A percentile compares a stretch with the other conserved stretches of the same genome.
Evolutionary conservation across 2,797 vertebrate genomes (phyloP).

Genomic region (Hoplostethus mediterraneus): DNA sequence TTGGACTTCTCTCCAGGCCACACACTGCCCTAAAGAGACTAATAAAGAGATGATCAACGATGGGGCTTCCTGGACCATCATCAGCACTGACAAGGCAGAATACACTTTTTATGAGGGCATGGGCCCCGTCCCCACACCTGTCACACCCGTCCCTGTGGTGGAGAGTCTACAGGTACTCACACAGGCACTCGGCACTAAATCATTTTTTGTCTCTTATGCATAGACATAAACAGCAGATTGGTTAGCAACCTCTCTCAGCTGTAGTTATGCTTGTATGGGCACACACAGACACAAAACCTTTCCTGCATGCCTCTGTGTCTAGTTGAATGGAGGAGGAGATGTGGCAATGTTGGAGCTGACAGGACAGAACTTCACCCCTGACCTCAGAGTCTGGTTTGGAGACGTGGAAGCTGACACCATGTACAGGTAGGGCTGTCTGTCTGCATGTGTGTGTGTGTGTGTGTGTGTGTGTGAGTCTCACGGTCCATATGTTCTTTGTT

Average conservation of each 20-base stretch:
- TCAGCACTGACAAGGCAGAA: constrained; percentile 99
- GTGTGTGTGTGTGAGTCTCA: background rate
- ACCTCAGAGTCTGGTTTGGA: constrained; percentile 98
- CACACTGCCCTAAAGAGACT: constrained; percentile 95
- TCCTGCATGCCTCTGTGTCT: constrained; percentile 20
- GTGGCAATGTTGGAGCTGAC: constrained; percentile 99
- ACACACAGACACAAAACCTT: background rate
- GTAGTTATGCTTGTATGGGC: background rate
- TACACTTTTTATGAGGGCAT: constrained; percentile 99
- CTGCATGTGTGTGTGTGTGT: background rate
- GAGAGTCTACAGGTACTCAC: constrained; percentile 94
- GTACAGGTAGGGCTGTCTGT: constrained; percentile 90
- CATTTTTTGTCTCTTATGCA: background rate
- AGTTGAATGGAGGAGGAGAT: constrained; percentile 98
- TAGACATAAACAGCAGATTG: background rate
- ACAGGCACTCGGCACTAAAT: background rate
- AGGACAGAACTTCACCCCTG: constrained; percentile 98
- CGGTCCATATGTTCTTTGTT: background rate
- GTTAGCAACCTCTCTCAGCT: background rate
- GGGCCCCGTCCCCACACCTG: constrained; percentile 95
- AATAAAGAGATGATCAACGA: constrained; percentile 99
- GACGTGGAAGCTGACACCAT: constrained; percentile 99
- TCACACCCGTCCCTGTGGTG: constrained; percentile 98
- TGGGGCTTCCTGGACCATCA: constrained; percentile 99
- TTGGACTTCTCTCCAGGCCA: constrained; percentile 84